phyloP scores from a whole-genome alignment of 2,888 invertebrate genomes.

The Anodontia alba region DNA sequence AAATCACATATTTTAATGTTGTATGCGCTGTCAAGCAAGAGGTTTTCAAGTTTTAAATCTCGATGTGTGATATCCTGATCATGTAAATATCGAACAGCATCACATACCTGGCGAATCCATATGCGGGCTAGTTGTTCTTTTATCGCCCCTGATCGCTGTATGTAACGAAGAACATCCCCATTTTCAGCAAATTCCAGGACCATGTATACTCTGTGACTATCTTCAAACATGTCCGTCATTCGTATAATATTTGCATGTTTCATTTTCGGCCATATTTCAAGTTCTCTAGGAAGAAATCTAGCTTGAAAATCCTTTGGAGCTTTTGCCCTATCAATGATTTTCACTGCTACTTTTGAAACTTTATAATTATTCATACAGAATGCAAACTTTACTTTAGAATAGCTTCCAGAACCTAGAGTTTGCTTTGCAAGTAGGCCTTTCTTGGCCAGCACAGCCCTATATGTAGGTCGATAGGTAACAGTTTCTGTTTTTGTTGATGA shows the following conservation, averaged over 20 bases:
- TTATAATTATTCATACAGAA: conserved; percentile 70
- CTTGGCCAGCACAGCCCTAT: conserved; percentile 81
- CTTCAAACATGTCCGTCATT: conserved; percentile 91
- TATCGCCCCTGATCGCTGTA: conserved; percentile 84
- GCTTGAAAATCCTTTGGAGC: conserved; percentile 92
- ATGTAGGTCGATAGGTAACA: conserved; percentile 79
- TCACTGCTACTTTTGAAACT: conserved; percentile 83
- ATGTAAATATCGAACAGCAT: conserved; percentile 85
- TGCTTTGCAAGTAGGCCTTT: conserved; percentile 80
- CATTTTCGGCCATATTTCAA: conserved; percentile 90
- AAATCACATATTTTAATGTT: conserved; percentile 86
- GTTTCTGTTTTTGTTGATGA: conserved; percentile 66
- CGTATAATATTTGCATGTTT: conserved; percentile 93
- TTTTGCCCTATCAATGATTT: conserved; percentile 91
- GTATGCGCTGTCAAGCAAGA: conserved; percentile 84
- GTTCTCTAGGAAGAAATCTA: conserved; percentile 93
- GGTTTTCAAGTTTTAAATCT: conserved; percentile 86
- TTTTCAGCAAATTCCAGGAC: conserved; percentile 84
- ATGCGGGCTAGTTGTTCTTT: conserved; percentile 80
- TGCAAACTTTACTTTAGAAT: conserved; percentile 90
- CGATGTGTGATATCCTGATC: conserved; percentile 85
- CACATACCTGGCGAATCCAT: conserved; percentile 83
- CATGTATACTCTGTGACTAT: conserved; percentile 86
- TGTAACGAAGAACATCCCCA: conserved; percentile 85
- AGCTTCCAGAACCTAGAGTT: conserved; percentile 83